These are phyloP conservation scores for honey bee (Apis mellifera) DNA, from an alignment of 1,140 invertebrate species.

Conservation along the genomic window Amel_HAv3.1 CM009936.2:8925001-8925500, in stretches of 20 bases:
- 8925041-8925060: constrained; percentile 6
- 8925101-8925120: not conserved
- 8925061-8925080: not conserved
- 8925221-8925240: constrained; percentile 24
- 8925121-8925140: not conserved
- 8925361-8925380: constrained; percentile 32
- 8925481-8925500: constrained; percentile 21
- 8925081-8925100: not conserved
- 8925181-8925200: not conserved
- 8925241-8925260: constrained; percentile 21
- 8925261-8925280: constrained; percentile 21
- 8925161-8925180: too few species aligned
- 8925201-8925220: not conserved
- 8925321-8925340: constrained; percentile 19
- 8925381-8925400: not conserved
- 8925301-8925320: constrained; percentile 1
- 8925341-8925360: not conserved
- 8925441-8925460: not conserved
- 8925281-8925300: constrained; percentile 23
- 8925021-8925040: not conserved
- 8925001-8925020: not conserved
- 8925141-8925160: not conserved
- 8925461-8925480: constrained; percentile 15
- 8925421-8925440: not conserved
- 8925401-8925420: constrained; percentile 17